Percentiles rank a stretch among this genome's conserved stretches.
phyloP scores from a whole-genome alignment of 2,113 vertebrate species.

The Nipponia nippon region DNA sequence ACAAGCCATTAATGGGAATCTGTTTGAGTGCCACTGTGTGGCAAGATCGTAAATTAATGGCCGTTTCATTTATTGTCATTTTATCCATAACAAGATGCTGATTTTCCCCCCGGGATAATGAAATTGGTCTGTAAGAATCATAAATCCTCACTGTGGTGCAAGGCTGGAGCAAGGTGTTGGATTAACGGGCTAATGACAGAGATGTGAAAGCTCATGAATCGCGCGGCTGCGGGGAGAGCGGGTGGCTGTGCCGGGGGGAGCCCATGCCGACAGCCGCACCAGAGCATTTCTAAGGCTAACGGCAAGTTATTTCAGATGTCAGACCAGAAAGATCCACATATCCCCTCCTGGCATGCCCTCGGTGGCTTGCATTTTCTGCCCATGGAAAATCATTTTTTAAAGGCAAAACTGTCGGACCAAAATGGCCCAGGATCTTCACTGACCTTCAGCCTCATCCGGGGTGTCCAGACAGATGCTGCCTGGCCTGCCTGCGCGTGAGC shows the following conservation, averaged over 20 bases:
- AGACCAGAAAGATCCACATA: not conserved
- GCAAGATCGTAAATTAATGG: constrained; percentile 42
- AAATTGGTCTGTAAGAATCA: constrained; percentile 52
- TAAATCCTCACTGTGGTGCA: constrained; percentile 2
- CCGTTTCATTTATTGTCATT: constrained; percentile 52
- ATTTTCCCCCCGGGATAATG: constrained; percentile 54
- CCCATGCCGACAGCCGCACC: fast-evolving
- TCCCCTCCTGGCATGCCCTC: not conserved
- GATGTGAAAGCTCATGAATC: not conserved
- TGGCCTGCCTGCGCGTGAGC: fast-evolving
- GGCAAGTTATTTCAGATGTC: fast-evolving
- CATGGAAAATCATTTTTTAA: fast-evolving
- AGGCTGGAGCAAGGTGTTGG: not conserved
- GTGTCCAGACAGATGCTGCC: not conserved
- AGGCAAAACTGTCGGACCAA: not conserved
- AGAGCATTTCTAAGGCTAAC: not conserved
- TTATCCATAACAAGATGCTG: constrained; percentile 59
- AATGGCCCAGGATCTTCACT: not conserved
- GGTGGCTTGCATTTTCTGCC: not conserved
- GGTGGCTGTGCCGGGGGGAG: not conserved
- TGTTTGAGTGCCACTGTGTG: constrained; percentile 48
- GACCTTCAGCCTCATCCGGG: not conserved
- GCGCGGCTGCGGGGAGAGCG: fast-evolving
- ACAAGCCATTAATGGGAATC: not conserved
- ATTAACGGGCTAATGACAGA: constrained; percentile 36